Conservation (phyloP, 2,113 vertebrate species). For the Vimba vimba region DNA sequence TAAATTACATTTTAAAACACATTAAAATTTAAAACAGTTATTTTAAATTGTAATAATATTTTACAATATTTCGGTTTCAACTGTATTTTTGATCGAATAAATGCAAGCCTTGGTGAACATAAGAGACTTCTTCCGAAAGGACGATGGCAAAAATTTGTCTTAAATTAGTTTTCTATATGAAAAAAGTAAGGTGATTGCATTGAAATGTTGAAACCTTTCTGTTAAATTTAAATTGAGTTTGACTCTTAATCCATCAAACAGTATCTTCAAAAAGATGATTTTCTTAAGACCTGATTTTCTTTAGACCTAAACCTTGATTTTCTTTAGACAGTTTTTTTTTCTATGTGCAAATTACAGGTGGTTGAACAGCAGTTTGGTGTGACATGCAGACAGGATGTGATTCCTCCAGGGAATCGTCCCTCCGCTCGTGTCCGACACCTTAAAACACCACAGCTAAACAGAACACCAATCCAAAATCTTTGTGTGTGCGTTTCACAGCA, state of each 20-base stretch:
- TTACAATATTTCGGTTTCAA: background rate
- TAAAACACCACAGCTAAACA: background rate
- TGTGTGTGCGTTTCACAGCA: constrained; percentile 12
- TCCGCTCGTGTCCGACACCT: background rate
- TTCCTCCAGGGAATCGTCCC: constrained; percentile 15
- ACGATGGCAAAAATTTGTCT: background rate
- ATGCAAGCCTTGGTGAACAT: background rate
- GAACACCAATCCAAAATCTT: background rate
- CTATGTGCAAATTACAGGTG: constrained; percentile 18
- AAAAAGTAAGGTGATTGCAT: background rate
- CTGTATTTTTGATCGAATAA: background rate
- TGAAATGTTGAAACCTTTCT: background rate
- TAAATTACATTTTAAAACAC: background rate
- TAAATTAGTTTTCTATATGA: too few species aligned
- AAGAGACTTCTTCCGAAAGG: background rate
- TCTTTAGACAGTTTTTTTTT: background rate
- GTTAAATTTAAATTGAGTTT: constrained; percentile 2
- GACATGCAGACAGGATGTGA: constrained; percentile 21
- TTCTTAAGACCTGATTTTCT: background rate
- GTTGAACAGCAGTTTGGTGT: constrained; percentile 31
- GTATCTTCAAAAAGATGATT: background rate
- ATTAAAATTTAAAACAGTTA: background rate
- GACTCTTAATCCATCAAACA: background rate
- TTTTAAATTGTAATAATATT: background rate
- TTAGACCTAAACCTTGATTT: background rate